Conservation (phyloP, 2,888 invertebrate species). For the Glaucopsyche alexis region DNA sequence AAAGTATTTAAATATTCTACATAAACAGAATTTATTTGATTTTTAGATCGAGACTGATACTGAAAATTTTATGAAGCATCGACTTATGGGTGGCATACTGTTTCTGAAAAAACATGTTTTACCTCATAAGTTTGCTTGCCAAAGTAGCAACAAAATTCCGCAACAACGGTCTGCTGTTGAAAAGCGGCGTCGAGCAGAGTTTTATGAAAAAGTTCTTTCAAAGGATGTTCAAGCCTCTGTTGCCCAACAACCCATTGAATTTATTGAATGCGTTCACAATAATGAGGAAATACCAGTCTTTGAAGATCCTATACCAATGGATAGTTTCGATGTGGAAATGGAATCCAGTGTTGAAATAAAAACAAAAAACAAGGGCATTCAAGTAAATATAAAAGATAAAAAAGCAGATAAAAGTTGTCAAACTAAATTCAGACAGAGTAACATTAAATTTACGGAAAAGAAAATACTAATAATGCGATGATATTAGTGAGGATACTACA, state of each 20-base stretch:
- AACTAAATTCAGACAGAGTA: neutral
- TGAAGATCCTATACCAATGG: neutral
- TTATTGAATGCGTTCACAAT: constrained; percentile 1
- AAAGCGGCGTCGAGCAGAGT: constrained; percentile 1
- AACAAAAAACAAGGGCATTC: constrained; percentile 1
- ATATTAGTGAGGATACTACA: constrained; percentile 1
- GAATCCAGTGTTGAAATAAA: neutral
- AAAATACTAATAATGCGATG: neutral
- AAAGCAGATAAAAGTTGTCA: neutral
- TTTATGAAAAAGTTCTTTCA: neutral
- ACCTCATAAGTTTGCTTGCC: constrained; percentile 11
- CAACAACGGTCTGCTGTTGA: neutral
- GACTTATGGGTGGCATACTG: constrained; percentile 8
- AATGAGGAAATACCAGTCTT: neutral
- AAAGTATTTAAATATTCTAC: neutral
- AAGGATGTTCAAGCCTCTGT: neutral
- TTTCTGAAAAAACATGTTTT: constrained; percentile 18
- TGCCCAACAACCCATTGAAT: neutral
- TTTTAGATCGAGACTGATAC: constrained; percentile 19
- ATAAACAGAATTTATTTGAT: neutral
- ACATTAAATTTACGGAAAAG: neutral
- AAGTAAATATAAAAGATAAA: constrained; percentile 1
- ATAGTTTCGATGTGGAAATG: neutral
- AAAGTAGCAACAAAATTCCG: constrained; percentile 1
- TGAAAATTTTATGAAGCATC: constrained; percentile 16